These are phyloP conservation scores for Nezara viridula DNA, from an alignment of 2,888 invertebrate genomes.

Conservation along the genomic window DNA sequence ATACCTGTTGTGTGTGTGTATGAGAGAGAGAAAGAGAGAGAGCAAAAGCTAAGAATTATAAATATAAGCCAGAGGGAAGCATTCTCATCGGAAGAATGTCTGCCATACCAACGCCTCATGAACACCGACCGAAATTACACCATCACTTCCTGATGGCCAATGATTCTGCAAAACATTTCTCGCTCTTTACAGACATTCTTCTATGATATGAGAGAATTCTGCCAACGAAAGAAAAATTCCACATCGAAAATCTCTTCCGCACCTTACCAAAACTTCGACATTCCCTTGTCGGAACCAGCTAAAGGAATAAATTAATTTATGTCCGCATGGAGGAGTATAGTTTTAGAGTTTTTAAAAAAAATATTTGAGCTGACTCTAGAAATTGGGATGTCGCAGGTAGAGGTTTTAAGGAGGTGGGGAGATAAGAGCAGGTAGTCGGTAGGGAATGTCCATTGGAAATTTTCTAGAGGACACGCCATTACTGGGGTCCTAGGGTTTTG, in stretches of 20 bases:
- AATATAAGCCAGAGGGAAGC: background rate
- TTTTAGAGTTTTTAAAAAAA: background rate
- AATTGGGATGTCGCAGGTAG: background rate
- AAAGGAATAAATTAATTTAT: background rate
- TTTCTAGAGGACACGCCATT: background rate
- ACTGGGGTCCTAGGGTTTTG: background rate
- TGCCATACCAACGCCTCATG: background rate
- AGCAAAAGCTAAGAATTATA: background rate
- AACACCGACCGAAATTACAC: slow-evolving; percentile 5
- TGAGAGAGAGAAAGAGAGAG: no score
- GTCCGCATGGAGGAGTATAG: background rate
- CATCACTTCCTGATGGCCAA: slow-evolving; percentile 8
- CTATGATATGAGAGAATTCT: background rate
- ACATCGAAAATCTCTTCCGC: background rate
- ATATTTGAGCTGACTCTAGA: background rate
- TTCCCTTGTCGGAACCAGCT: background rate
- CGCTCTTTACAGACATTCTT: background rate
- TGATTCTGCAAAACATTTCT: slow-evolving; percentile 16
- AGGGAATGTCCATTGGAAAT: background rate
- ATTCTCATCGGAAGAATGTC: background rate
- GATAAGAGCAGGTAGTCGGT: background rate
- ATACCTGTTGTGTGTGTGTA: no score
- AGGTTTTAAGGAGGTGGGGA: background rate
- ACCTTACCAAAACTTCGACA: background rate
- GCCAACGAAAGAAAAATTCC: background rate